phyloP scores from a whole-genome alignment of 2,888 invertebrate species.

The Tethea ocularis region DNA sequence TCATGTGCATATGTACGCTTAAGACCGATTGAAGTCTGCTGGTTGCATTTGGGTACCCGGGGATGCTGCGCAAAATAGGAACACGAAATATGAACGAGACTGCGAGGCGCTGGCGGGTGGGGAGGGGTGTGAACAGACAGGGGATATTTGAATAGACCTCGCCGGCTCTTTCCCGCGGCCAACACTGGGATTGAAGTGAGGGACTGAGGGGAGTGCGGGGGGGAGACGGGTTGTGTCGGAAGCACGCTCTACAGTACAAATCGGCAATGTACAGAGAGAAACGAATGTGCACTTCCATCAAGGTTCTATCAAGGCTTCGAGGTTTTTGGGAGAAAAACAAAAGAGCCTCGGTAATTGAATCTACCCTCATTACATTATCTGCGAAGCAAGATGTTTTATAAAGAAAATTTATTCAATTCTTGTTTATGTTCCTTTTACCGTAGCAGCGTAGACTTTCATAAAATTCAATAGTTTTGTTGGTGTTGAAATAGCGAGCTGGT shows the following conservation, averaged over 20 bases:
- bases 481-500: no score
- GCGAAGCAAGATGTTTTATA: slow-evolving; percentile 60
- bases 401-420: slow-evolving; percentile 43
- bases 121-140: slow-evolving; percentile 79
- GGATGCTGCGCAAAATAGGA: slow-evolving; percentile 85
- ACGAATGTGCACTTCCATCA: slow-evolving; percentile 77
- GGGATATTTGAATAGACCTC: slow-evolving; percentile 81
- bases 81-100: slow-evolving; percentile 84
- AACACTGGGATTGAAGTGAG: slow-evolving; percentile 43
- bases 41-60: slow-evolving; percentile 79
- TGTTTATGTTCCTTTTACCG: neutral
- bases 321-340: slow-evolving; percentile 60
- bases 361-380: slow-evolving; percentile 74
- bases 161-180: slow-evolving; percentile 68
- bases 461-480: no score
- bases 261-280: slow-evolving; percentile 73
- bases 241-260: slow-evolving; percentile 70
- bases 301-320: slow-evolving; percentile 62
- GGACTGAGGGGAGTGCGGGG: slow-evolving; percentile 41
- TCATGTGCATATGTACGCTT: slow-evolving; percentile 30
- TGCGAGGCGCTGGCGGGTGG: slow-evolving; percentile 81
- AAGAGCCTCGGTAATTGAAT: slow-evolving; percentile 76
- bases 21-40: slow-evolving; percentile 74
- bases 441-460: neutral
- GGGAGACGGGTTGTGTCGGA: slow-evolving; percentile 75